Conservation (phyloP, 2,888 invertebrate species). For the Liposcelis brunnea region DNA sequence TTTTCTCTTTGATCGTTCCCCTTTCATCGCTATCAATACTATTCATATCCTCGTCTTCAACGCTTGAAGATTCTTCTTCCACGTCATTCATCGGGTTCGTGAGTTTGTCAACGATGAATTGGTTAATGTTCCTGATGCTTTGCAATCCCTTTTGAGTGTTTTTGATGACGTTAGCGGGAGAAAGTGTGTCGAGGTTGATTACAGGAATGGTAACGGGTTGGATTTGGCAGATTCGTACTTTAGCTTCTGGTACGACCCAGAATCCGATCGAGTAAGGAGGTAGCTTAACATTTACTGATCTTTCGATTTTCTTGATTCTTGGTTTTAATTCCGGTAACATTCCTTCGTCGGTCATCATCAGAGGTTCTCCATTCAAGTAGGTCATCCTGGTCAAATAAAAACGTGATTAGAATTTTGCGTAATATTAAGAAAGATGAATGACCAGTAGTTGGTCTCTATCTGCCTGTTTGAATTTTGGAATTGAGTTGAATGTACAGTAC, state of each 20-base stretch:
- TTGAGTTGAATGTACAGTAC: neutral
- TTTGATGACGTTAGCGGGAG: neutral
- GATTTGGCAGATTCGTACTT: neutral
- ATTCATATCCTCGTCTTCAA: too few species aligned
- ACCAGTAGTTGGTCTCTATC: too few species aligned
- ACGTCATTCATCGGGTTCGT: neutral
- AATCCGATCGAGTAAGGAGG: neutral
- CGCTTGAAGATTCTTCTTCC: neutral
- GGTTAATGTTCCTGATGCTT: constrained; percentile 2
- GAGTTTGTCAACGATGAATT: neutral
- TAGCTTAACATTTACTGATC: neutral
- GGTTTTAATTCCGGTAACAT: constrained; percentile 25
- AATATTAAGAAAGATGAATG: too few species aligned
- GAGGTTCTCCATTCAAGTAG: constrained; percentile 42
- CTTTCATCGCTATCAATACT: too few species aligned
- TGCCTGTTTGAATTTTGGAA: neutral
- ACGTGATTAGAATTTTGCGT: neutral
- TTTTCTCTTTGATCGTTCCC: neutral
- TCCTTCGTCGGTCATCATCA: constrained; percentile 39
- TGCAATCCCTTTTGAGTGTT: constrained; percentile 1
- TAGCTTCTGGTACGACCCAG: constrained; percentile 5
- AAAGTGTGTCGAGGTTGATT: neutral
- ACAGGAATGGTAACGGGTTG: neutral
- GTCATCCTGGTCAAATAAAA: constrained; percentile 33
- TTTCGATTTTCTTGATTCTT: constrained; percentile 11